These are phyloP conservation scores for Ailuropoda melanoleuca DNA, from an alignment of 2,113 vertebrate species.

Conservation along the genomic window DNA sequence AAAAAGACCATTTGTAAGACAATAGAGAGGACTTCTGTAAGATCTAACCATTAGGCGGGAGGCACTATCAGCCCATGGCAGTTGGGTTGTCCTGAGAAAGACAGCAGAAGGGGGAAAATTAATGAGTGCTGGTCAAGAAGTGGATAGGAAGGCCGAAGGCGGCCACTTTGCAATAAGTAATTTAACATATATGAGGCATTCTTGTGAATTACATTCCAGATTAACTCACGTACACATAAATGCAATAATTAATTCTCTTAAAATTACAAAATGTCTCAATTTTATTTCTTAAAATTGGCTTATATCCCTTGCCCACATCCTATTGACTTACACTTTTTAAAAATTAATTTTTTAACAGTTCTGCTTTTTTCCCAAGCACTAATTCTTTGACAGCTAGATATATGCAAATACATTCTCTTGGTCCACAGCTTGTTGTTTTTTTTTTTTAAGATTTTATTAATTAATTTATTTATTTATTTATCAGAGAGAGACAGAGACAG, in stretches of 20 bases:
- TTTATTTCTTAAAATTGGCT: background rate
- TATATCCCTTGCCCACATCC: background rate
- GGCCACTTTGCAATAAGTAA: background rate
- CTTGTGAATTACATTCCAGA: background rate
- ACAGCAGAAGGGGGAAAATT: background rate
- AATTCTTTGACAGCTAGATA: background rate
- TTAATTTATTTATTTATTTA: background rate
- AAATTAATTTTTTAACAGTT: background rate
- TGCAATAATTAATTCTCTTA: background rate
- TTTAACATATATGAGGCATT: background rate
- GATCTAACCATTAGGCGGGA: background rate
- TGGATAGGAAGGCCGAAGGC: background rate
- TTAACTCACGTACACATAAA: background rate
- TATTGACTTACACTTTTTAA: background rate
- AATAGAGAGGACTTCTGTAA: background rate
- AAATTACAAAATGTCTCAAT: background rate
- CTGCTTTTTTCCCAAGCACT: background rate
- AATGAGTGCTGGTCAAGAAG: background rate
- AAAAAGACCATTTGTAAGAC: background rate
- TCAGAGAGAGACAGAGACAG: too few species aligned
- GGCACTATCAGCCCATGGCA: background rate
- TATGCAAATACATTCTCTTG: background rate
- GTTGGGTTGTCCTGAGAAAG: background rate
- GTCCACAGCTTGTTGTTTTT: background rate
- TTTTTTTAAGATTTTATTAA: background rate